Percentiles rank a stretch among this genome's conserved stretches.
phyloP scores from a whole-genome alignment of 2,888 invertebrate species.

The Heteromyza rotundicornis region DNA sequence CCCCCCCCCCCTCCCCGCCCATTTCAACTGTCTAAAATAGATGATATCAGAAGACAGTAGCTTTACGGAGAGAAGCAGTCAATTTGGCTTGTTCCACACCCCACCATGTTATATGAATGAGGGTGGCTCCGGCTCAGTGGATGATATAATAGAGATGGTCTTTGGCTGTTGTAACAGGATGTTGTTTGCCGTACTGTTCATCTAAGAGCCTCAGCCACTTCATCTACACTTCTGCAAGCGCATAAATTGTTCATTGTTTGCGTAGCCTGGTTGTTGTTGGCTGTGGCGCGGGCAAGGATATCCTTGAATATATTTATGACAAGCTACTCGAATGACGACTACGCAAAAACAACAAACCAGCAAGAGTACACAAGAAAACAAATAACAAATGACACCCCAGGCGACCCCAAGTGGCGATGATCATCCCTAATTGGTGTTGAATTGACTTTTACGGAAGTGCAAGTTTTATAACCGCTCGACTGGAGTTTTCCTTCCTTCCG shows the following conservation, averaged over 20 bases:
- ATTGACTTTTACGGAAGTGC: constrained; percentile 50
- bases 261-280: constrained; percentile 34
- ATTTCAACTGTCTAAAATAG: not conserved
- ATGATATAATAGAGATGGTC: too few species aligned
- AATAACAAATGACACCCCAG: constrained; percentile 45
- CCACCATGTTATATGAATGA: too few species aligned
- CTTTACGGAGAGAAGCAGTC: constrained; percentile 1
- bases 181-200: not conserved
- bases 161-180: not conserved
- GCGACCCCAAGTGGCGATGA: constrained; percentile 46
- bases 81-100: constrained; percentile 9
- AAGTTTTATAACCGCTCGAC: not conserved
- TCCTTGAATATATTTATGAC: constrained; percentile 47
- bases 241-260: constrained; percentile 59
- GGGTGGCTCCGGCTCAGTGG: not conserved
- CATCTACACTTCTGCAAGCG: constrained; percentile 41
- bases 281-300: not conserved
- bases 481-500: not conserved
- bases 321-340: constrained; percentile 38
- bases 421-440: constrained; percentile 64
- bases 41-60: not conserved
- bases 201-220: constrained; percentile 26
- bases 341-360: constrained; percentile 12
- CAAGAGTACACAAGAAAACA: not conserved
- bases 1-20: constrained; percentile 2